Conservation (phyloP, 2,888 invertebrate species). For the Euplagia quadripunctaria region DNA sequence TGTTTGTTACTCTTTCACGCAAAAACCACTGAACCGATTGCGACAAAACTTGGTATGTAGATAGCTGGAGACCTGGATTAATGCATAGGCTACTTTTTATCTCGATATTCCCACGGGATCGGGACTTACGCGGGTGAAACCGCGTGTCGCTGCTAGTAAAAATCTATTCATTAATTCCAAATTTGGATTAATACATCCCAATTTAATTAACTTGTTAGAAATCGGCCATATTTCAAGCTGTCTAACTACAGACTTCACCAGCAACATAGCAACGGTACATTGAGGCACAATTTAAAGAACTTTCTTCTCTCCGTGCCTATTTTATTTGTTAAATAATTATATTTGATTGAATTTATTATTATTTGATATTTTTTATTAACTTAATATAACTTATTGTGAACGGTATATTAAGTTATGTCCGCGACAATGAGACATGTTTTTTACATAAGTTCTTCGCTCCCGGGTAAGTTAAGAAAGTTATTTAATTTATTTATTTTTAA, state of each 20-base stretch:
- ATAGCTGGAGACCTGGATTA: too few relatives aligned
- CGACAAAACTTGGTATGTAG: too few relatives aligned
- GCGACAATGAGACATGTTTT: neutral
- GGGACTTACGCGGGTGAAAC: too few relatives aligned
- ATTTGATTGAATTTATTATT: conserved; percentile 52
- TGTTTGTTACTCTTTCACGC: too few relatives aligned
- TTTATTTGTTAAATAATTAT: conserved; percentile 57
- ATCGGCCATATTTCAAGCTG: neutral
- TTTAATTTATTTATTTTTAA: neutral
- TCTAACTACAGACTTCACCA: neutral
- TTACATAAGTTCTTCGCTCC: neutral
- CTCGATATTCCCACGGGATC: too few relatives aligned
- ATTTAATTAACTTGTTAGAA: neutral
- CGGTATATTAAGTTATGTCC: neutral
- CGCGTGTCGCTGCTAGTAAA: too few relatives aligned
- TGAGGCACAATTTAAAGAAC: conserved; percentile 47
- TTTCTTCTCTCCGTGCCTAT: conserved; percentile 48
- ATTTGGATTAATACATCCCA: too few relatives aligned
- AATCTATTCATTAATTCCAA: too few relatives aligned
- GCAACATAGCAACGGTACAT: conserved; percentile 45
- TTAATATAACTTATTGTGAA: neutral
- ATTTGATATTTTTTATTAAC: conserved; percentile 6
- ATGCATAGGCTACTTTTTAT: too few relatives aligned
- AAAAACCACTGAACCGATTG: too few relatives aligned
- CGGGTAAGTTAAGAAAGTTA: neutral